A percentile compares a stretch with the other conserved stretches of the same genome.
Evolutionary conservation across 2,888 invertebrate species (phyloP).

Genomic region (Nemoura dubitans): DNA sequence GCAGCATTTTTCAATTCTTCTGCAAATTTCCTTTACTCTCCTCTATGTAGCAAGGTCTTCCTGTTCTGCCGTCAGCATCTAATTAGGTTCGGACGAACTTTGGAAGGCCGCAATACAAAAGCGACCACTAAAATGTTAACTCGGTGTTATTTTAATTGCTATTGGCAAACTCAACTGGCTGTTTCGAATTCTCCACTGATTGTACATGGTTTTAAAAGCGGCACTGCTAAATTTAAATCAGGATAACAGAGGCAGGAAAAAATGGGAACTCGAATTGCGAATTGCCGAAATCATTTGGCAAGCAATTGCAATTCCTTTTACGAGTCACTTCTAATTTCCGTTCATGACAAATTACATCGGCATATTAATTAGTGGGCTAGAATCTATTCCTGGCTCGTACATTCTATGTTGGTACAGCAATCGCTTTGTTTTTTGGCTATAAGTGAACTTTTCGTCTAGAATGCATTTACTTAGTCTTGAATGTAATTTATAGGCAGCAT

Average conservation of each 20-base stretch:
- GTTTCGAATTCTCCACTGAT: slow-evolving; percentile 13
- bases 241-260: not conserved
- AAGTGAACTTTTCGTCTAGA: too few relatives aligned
- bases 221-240: slow-evolving; percentile 16
- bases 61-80: not conserved
- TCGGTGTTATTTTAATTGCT: slow-evolving; percentile 37
- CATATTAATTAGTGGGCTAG: not conserved
- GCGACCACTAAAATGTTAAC: slow-evolving; percentile 32
- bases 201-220: slow-evolving; percentile 25
- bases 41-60: not conserved
- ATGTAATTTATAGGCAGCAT: too few relatives aligned
- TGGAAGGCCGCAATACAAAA: slow-evolving; percentile 22
- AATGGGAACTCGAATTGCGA: not conserved
- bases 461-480: too few relatives aligned
- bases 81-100: not conserved
- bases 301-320: not conserved
- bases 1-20: not conserved
- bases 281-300: not conserved
- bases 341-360: not conserved
- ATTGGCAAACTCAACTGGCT: not conserved
- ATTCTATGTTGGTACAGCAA: not conserved
- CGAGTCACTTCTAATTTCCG: not conserved
- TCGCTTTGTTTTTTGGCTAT: too few relatives aligned
- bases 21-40: too few relatives aligned
- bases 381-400: not conserved